Percentiles rank a stretch among this genome's conserved stretches.
Conservation (phyloP, 1,140 invertebrate species). For the Andricus grossulariae region DNA sequence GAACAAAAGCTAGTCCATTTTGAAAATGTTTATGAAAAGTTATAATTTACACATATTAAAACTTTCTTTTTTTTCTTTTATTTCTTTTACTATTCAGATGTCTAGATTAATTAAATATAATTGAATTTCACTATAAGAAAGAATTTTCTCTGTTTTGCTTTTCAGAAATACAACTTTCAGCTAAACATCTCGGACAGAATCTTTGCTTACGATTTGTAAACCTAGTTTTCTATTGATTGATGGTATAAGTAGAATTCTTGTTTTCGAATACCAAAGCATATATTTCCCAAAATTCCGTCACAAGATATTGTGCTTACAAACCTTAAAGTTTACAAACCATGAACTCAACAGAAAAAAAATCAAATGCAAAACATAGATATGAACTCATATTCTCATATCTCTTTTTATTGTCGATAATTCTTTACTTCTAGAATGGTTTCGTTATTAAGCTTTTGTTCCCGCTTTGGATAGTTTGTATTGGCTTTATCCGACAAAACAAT, state of each 20-base stretch:
- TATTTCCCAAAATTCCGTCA: no score
- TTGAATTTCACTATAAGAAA: no score
- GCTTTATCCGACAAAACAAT: slow-evolving; percentile 41
- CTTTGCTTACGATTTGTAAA: no score
- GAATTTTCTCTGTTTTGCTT: not conserved
- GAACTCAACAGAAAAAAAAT: not conserved
- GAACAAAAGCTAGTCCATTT: not conserved
- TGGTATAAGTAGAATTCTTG: no score
- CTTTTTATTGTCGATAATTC: slow-evolving; percentile 5
- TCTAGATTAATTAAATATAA: no score
- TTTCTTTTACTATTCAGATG: no score
- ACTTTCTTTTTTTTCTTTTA: no score
- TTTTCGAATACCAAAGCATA: no score
- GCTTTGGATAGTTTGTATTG: slow-evolving; percentile 8
- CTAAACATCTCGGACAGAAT: no score
- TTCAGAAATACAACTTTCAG: not conserved
- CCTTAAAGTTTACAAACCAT: not conserved
- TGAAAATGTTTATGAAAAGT: not conserved
- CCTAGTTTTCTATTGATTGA: no score
- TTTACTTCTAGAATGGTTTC: not conserved
- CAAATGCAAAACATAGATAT: not conserved
- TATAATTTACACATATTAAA: no score
- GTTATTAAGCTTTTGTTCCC: slow-evolving; percentile 33
- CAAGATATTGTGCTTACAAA: no score
- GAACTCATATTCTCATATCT: slow-evolving; percentile 6